Base-by-base conservation (phyloP, 1,140 invertebrate genomes). In the Ephestia elutella region DNA sequence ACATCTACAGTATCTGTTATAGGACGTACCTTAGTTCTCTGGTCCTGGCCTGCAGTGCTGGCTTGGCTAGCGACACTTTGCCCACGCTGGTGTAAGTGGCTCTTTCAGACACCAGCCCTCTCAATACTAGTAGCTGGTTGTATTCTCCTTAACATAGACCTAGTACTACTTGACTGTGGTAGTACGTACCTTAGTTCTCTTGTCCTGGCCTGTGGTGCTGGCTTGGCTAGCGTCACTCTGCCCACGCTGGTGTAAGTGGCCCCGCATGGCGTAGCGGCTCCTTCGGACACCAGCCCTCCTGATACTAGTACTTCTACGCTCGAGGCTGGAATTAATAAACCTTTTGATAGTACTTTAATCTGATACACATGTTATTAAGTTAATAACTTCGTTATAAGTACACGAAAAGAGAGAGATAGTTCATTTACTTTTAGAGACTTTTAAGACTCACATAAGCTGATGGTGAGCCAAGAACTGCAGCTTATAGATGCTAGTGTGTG, bases 361-460 rank as follows among this genome's bases (percentile, higher is more conserved):
- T 28, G 3, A 28, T n/a, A n/a, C n/a, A n/a, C n/a, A n/a, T n/a
- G n/a, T n/a, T n/a, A n/a, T n/a, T n/a, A n/a, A n/a, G n/a, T n/a
- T n/a, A n/a, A n/a, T n/a, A n/a, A n/a, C n/a, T n/a, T n/a, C n/a
- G n/a, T n/a, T n/a, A n/a, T n/a, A n/a, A n/a, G n/a, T n/a, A n/a
- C n/a, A n/a, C n/a, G n/a, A n/a, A n/a, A n/a, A n/a, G n/a, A n/a
- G n/a, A n/a, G n/a, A n/a, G n/a, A n/a, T n/a, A n/a, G n/a, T n/a
- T n/a, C n/a, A n/a, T n/a, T n/a, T n/a, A n/a, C n/a, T n/a, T n/a
- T n/a, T n/a, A n/a, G n/a, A n/a, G n/a, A n/a, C n/a, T n/a, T n/a
- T n/a, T n/a, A 38, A 38, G 11, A 38, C 93, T 93, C 89, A 98
- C 96, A 98, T 97, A 7, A 97, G 90, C 85, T 93, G n/a, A n/a